Conservation (phyloP, 2,888 invertebrate genomes). For the Ectobius pallidus region DNA sequence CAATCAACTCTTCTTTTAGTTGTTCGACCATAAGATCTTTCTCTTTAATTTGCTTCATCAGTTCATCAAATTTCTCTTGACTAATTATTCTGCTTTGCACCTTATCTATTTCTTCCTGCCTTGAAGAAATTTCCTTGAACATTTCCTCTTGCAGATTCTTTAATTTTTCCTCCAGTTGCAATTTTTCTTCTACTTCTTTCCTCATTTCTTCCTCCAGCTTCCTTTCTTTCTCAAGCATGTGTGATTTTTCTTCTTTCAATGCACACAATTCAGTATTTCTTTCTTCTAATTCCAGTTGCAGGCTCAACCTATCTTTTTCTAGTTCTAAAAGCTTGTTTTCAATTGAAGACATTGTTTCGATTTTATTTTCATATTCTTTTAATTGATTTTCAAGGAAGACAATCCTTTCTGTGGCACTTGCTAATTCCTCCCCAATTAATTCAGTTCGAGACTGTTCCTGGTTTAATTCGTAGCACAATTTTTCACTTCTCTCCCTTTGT, state of each 20-base stretch:
- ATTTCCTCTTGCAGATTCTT: conserved; percentile 63
- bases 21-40: conserved; percentile 49
- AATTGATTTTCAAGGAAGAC: conserved; percentile 4
- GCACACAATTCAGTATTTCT: conserved; percentile 1
- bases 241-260: conserved; percentile 17
- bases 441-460: conserved; percentile 12
- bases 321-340: conserved; percentile 51
- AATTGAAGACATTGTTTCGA: conserved; percentile 51
- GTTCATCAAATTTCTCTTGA: neutral
- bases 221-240: no score
- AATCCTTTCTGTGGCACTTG: conserved; percentile 14
- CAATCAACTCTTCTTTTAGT: conserved; percentile 48
- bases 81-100: no score
- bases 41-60: conserved; percentile 42
- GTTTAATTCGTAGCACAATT: neutral
- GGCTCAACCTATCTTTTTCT: conserved; percentile 42
- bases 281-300: conserved; percentile 7
- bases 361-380: neutral
- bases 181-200: neutral
- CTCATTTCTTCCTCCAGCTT: neutral
- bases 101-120: neutral
- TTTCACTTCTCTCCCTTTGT: neutral
- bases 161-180: conserved; percentile 42
- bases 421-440: conserved; percentile 4
- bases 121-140: neutral